A percentile compares a stretch with the other conserved stretches of the same genome.
These are phyloP conservation scores for Holothuria leucospilota DNA, from an alignment of 53 echinoderm and acorn worm genomes.

Conservation along the genomic window DNA sequence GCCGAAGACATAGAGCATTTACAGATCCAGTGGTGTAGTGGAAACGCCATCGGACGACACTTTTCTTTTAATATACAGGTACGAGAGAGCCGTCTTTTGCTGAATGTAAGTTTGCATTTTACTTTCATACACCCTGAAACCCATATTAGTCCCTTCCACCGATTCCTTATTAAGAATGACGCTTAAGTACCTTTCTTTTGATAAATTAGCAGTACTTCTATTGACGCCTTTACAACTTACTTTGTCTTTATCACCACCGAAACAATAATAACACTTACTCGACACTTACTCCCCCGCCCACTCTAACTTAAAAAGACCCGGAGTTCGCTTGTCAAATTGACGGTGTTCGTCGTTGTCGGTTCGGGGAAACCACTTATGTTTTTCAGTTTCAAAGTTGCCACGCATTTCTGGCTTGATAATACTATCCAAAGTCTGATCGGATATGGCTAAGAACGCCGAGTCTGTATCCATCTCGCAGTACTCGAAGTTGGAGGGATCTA, in stretches of 20 bases:
- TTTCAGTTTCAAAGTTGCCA: slow-evolving; percentile 56
- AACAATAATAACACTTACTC: slow-evolving; percentile 63
- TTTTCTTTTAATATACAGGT: slow-evolving; percentile 20
- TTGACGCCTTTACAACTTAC: neutral
- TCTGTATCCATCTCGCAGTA: slow-evolving; percentile 60
- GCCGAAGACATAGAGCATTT: neutral
- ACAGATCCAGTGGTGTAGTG: neutral
- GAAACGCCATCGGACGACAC: neutral
- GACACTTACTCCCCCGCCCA: slow-evolving; percentile 65
- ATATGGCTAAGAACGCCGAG: slow-evolving; percentile 47
- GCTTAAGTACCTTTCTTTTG: neutral
- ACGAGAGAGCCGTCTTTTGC: neutral
- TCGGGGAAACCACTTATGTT: slow-evolving; percentile 61
- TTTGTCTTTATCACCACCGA: slow-evolving; percentile 10
- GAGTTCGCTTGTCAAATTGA: slow-evolving; percentile 59
- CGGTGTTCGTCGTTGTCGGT: slow-evolving; percentile 26
- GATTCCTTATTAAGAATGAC: neutral
- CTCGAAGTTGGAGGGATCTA: slow-evolving; percentile 36
- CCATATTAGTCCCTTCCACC: neutral
- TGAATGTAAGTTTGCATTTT: slow-evolving; percentile 26
- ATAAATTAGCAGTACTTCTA: neutral
- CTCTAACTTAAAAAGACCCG: slow-evolving; percentile 64
- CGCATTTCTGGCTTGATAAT: slow-evolving; percentile 55
- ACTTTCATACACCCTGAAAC: neutral
- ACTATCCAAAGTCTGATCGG: slow-evolving; percentile 50